Evolutionary conservation across 2,797 vertebrate genomes (phyloP), one percentile per base, ranked within the genome.

Genomic region (Platyrinchus mystaceus): DNA sequence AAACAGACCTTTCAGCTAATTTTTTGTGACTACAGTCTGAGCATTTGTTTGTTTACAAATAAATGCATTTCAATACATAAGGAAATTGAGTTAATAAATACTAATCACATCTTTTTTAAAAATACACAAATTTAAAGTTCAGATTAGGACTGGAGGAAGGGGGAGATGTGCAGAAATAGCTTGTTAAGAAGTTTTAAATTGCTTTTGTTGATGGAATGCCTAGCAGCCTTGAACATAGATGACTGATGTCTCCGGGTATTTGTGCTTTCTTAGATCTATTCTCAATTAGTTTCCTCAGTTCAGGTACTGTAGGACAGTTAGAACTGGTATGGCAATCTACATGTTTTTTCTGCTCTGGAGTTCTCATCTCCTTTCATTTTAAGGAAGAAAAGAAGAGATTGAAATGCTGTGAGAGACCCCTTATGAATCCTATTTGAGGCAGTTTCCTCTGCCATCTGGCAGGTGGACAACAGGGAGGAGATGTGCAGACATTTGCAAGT

Each of bases 251-350:
- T 63, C 32, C 58, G 16, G 12, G 7, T 79, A 49, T 44, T 44
- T 67, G 28, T 75, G 23, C 26, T 53, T 78, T 75, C 43, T 71
- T 18, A 24, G 26, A 39, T 80, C 24, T 44, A 6, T 22, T 64
- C 13, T 75, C 18, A 8, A 26, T 46, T 32, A 2, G 21, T 13
- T 82, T 66, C 68, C 30, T 76, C 23, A 39, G 39, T 18, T 83
- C 36, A 70, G 64, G 23, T 39, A 16, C 4, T 2, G 2, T 26
- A 10, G 11, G 9, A 46, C 16, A 80, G 5, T 18, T 70, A 34
- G 23, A 89, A 63, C 2, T 0, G 0, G 4, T 44, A 37, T 15
- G 4, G 3, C 8, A 77, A 53, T 17, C 23, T 1, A 3, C 26
- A 43, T 52, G n/a, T 3, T 62, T 76, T 53, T 44, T 55, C 43